phyloP scores from a whole-genome alignment of 2,888 invertebrate genomes.

The Brassicogethes aeneus region DNA sequence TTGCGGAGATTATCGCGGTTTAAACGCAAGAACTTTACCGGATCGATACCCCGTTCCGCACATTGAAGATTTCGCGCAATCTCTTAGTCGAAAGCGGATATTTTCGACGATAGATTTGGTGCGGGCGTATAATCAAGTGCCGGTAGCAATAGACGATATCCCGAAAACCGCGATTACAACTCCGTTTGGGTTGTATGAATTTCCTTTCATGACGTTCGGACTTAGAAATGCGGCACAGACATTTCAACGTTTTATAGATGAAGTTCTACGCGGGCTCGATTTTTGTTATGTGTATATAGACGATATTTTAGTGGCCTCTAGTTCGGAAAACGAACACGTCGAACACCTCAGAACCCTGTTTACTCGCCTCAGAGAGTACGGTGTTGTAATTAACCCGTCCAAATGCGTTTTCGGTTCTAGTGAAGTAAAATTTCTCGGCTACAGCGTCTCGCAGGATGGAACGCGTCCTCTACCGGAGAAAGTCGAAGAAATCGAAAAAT shows the following conservation, averaged over 20 bases:
- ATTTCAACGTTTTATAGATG: conserved; percentile 34
- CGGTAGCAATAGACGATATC: conserved; percentile 16
- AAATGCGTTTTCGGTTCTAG: conserved; percentile 27
- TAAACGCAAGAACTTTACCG: conserved; percentile 24
- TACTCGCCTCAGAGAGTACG: conserved; percentile 20
- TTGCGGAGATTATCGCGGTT: conserved; percentile 28
- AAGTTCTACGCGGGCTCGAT: conserved; percentile 22
- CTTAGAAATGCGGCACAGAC: conserved; percentile 36
- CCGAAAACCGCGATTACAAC: conserved; percentile 18
- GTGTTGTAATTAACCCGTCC: conserved; percentile 23
- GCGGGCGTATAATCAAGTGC: conserved; percentile 33
- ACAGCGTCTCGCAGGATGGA: conserved; percentile 18
- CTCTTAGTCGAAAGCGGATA: conserved; percentile 20
- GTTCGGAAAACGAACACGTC: conserved; percentile 17
- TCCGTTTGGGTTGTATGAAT: conserved; percentile 24
- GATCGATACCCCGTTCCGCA: conserved; percentile 27
- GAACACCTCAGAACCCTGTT: conserved; percentile 22
- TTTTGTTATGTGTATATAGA: conserved; percentile 30
- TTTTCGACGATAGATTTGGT: conserved; percentile 28
- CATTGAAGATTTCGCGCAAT: conserved; percentile 28
- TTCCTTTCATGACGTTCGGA: conserved; percentile 30
- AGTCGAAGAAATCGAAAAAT: conserved; percentile 25
- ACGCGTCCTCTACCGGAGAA: conserved; percentile 27
- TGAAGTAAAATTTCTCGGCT: conserved; percentile 23
- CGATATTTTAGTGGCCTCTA: conserved; percentile 30